These are phyloP conservation scores for Physocephala rufipes DNA, from an alignment of 2,888 invertebrate species.

Conservation along the genomic window DNA sequence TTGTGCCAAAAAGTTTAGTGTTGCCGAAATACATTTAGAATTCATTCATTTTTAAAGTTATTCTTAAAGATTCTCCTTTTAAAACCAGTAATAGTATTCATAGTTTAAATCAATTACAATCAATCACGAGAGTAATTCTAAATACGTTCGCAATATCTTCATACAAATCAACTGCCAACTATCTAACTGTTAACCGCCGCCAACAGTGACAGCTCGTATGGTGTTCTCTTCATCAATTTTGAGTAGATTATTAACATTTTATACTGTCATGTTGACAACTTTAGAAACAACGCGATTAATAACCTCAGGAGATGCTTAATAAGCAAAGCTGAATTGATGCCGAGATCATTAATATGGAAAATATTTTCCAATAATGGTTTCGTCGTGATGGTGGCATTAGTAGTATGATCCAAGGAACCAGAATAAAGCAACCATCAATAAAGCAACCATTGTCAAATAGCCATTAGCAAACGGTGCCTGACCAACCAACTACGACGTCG, in stretches of 20 bases:
- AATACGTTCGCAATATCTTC: too few species aligned
- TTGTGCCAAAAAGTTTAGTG: too few species aligned
- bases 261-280: constrained; percentile 15
- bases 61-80: neutral
- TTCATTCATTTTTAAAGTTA: too few species aligned
- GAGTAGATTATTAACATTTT: neutral
- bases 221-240: constrained; percentile 6
- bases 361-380: neutral
- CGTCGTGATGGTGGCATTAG: neutral
- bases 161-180: too few species aligned
- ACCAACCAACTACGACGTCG: too few species aligned
- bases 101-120: too few species aligned
- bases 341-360: constrained; percentile 26
- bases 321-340: neutral
- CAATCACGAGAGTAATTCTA: too few species aligned
- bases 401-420: too few species aligned
- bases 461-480: neutral
- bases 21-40: too few species aligned
- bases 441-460: too few species aligned
- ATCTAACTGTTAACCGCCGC: neutral
- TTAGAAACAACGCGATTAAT: too few species aligned
- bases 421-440: too few species aligned
- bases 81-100: neutral
- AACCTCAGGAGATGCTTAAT: neutral
- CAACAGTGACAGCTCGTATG: constrained; percentile 7